Conservation (phyloP, 2,113 vertebrate species). For the Zapus hudsonius region DNA sequence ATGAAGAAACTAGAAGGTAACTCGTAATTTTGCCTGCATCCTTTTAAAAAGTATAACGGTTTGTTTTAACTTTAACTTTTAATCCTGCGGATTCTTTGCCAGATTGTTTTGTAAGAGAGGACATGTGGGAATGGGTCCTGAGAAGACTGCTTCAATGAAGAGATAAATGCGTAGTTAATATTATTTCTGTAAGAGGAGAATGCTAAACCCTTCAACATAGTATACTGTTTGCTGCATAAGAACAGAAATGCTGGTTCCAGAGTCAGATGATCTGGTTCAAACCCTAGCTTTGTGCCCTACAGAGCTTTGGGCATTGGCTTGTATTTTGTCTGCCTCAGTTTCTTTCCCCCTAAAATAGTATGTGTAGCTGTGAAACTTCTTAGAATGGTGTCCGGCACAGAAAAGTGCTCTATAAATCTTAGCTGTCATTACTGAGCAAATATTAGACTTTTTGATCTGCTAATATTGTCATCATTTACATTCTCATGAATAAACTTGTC, state of each 20-base stretch:
- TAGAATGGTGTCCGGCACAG: not conserved
- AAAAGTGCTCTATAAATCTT: not conserved
- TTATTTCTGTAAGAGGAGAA: not conserved
- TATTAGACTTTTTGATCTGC: not conserved
- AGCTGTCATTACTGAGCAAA: constrained; percentile 11
- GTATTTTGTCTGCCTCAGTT: not conserved
- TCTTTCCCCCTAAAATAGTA: not conserved
- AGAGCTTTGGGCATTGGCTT: not conserved
- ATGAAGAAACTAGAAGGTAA: constrained; percentile 1
- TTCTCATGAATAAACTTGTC: not conserved
- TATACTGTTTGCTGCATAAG: not conserved
- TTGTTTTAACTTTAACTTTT: constrained; percentile 50
- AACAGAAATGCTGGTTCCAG: not conserved
- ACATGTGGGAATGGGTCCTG: not conserved
- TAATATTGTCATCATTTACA: constrained; percentile 16
- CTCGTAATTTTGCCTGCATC: constrained; percentile 37
- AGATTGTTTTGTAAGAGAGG: constrained; percentile 24
- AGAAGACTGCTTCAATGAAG: constrained; percentile 10
- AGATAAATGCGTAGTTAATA: constrained; percentile 1
- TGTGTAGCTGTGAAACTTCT: not conserved
- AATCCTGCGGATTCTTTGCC: constrained; percentile 2
- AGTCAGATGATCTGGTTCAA: not conserved
- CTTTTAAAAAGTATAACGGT: constrained; percentile 19
- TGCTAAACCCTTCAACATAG: not conserved
- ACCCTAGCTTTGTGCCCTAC: not conserved